These are phyloP conservation scores for Agrotis ipsilon DNA, from an alignment of 2,888 invertebrate genomes.

Conservation along the genomic window DNA sequence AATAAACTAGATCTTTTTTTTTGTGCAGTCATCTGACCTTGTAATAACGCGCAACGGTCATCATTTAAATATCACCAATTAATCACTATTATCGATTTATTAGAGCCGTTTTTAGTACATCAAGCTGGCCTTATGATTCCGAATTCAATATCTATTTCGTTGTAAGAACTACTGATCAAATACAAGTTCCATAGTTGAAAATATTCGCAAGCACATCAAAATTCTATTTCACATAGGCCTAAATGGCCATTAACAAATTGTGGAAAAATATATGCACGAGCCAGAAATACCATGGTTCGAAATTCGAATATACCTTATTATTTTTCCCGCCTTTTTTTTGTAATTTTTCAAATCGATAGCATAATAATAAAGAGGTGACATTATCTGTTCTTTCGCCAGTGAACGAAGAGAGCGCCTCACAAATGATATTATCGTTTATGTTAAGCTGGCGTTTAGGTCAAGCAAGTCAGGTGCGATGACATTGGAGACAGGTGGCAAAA, in stretches of 20 bases:
- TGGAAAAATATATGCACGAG: too few relatives aligned
- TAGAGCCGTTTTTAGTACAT: not conserved
- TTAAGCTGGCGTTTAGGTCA: constrained; percentile 77
- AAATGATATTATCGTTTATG: constrained; percentile 58
- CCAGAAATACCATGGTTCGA: not conserved
- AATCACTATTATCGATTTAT: not conserved
- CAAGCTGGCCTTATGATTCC: too few relatives aligned
- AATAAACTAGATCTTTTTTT: too few relatives aligned
- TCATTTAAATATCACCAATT: too few relatives aligned
- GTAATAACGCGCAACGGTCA: too few relatives aligned
- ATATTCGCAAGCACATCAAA: not conserved
- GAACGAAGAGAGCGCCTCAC: constrained; percentile 33
- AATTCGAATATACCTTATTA: not conserved
- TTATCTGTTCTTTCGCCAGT: constrained; percentile 40
- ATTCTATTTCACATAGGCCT: too few relatives aligned
- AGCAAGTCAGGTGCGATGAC: constrained; percentile 68
- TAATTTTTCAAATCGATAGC: constrained; percentile 15
- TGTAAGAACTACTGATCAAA: constrained; percentile 2
- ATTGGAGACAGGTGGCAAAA: constrained; percentile 76
- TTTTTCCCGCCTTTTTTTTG: constrained; percentile 19
- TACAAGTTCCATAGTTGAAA: not conserved
- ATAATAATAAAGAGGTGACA: constrained; percentile 25
- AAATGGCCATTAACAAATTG: too few relatives aligned
- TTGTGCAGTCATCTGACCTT: too few relatives aligned
- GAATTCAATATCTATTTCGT: not conserved